Evolutionary conservation across 92 coral and sea anemone species (phyloP).

Genomic region (Bergia puertoricense): DNA sequence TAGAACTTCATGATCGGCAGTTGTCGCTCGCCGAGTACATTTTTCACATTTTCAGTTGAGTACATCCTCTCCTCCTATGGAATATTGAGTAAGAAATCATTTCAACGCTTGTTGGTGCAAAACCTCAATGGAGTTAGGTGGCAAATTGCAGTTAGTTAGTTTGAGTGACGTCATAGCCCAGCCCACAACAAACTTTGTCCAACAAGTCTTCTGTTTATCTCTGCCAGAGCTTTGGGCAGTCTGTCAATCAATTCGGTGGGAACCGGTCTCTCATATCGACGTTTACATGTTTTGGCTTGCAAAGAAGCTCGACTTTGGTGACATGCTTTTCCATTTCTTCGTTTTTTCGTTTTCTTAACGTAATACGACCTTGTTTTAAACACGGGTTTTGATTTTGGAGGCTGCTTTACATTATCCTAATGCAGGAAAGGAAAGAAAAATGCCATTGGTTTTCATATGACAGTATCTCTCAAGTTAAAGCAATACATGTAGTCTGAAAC

Average conservation of each 20-base stretch:
- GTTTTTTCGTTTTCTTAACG: background rate
- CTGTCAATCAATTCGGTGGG: background rate
- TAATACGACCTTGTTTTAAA: background rate
- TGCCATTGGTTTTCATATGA: background rate
- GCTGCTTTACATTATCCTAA: background rate
- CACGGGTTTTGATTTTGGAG: background rate
- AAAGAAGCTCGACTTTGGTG: background rate
- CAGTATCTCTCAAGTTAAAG: too few species aligned
- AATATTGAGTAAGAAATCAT: too few species aligned
- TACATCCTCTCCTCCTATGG: too few species aligned
- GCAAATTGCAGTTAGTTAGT: background rate
- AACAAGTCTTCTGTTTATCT: background rate
- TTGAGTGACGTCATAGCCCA: background rate
- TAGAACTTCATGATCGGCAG: too few species aligned
- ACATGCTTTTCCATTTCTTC: background rate
- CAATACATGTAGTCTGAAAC: background rate
- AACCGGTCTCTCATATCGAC: too few species aligned
- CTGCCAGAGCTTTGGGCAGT: background rate
- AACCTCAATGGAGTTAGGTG: background rate
- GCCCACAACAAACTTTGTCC: background rate
- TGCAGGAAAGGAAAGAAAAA: background rate
- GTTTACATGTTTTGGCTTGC: background rate
- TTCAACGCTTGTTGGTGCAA: too few species aligned
- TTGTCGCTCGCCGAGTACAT: too few species aligned
- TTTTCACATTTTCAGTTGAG: too few species aligned